phyloP scores from a whole-genome alignment of 2,888 invertebrate genomes.

The Trissoscelio sp. region DNA sequence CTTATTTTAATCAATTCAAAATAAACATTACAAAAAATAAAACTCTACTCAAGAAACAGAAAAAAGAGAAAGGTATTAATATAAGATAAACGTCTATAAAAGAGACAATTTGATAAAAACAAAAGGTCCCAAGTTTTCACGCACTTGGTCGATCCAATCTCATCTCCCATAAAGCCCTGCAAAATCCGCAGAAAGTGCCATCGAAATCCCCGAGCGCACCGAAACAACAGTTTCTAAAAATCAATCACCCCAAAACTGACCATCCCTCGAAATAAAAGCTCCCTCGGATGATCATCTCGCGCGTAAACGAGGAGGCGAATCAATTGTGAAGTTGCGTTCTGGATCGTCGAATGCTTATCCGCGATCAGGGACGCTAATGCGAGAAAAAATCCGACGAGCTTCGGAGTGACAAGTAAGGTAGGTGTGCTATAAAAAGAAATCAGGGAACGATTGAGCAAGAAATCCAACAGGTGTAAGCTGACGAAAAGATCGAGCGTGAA shows the following conservation, averaged over 20 bases:
- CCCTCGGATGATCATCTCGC: constrained; percentile 2
- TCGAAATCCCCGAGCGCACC: not conserved
- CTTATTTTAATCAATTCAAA: too few relatives aligned
- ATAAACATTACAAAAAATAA: too few relatives aligned
- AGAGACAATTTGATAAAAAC: not conserved
- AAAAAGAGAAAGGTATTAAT: too few relatives aligned
- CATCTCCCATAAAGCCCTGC: not conserved
- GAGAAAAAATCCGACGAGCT: constrained; percentile 38
- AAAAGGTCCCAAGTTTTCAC: not conserved
- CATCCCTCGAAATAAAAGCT: constrained; percentile 20
- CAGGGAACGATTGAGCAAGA: constrained; percentile 74
- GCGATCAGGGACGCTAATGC: constrained; percentile 29
- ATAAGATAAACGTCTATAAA: not conserved
- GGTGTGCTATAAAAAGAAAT: constrained; percentile 72
- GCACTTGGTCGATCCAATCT: not conserved
- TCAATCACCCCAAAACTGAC: constrained; percentile 36
- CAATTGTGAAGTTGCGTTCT: constrained; percentile 17
- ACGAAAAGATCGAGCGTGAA: constrained; percentile 78
- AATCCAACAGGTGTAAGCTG: constrained; percentile 83
- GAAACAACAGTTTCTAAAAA: constrained; percentile 11
- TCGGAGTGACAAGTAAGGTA: constrained; percentile 67
- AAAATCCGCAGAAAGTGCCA: not conserved
- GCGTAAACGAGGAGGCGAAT: constrained; percentile 20
- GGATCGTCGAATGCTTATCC: constrained; percentile 15
- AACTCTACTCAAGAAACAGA: too few relatives aligned